These are phyloP conservation scores for Arremon brunneinucha DNA, from an alignment of 2,797 vertebrate genomes.

Conservation along the genomic window DNA sequence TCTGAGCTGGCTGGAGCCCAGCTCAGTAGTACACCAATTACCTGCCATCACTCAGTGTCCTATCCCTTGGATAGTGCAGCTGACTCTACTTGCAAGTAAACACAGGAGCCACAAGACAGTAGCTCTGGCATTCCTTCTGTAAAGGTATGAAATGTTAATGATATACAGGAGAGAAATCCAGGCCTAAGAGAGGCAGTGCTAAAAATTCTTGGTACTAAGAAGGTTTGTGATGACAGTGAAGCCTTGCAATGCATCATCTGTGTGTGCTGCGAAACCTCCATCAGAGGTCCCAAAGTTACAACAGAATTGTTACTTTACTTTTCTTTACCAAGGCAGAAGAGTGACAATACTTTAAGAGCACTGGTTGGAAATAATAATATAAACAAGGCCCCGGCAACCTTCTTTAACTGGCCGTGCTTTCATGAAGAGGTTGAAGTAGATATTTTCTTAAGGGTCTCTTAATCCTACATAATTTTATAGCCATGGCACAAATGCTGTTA, in stretches of 20 bases:
- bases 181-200: background rate
- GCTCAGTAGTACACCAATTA: background rate
- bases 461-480: background rate
- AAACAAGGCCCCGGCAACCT: background rate
- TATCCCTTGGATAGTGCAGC: background rate
- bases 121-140: background rate
- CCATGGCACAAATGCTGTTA: background rate
- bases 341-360: background rate
- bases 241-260: background rate
- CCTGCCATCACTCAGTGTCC: background rate
- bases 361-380: background rate
- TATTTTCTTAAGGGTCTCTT: background rate
- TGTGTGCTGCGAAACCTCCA: background rate
- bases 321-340: background rate
- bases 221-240: background rate
- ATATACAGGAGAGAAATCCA: background rate
- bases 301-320: background rate
- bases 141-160: background rate
- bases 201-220: background rate
- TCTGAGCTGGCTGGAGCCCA: background rate
- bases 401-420: background rate
- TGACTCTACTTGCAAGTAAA: background rate
- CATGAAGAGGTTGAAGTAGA: background rate
- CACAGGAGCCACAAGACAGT: background rate
- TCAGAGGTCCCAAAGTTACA: background rate